Percentiles rank a stretch among this genome's conserved stretches.
These are phyloP conservation scores for Premnoplex brunnescens DNA, from an alignment of 2,797 vertebrate species.

Conservation along the genomic window DNA sequence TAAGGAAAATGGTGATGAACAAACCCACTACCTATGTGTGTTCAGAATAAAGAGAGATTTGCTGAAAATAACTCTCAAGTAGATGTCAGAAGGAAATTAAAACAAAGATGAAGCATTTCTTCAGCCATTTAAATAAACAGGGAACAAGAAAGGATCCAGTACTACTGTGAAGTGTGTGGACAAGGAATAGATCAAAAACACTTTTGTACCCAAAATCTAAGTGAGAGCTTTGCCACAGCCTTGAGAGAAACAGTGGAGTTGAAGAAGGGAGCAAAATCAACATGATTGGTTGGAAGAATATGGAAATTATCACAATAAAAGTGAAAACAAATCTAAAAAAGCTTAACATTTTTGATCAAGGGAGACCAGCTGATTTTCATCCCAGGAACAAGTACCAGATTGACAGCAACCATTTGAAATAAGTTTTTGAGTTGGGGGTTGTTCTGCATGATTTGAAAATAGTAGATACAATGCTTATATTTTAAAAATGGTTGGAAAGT, in stretches of 20 bases:
- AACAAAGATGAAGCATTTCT: background rate
- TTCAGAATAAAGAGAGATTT: background rate
- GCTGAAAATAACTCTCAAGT: background rate
- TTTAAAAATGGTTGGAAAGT: background rate
- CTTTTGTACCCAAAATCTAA: background rate
- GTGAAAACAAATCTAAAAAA: background rate
- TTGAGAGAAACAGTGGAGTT: background rate
- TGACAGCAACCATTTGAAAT: background rate
- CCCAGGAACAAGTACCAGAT: background rate
- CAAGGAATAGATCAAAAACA: background rate
- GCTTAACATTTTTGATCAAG: background rate
- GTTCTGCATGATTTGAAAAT: background rate
- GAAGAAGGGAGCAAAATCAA: background rate
- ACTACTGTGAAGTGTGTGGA: background rate
- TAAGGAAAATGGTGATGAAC: background rate
- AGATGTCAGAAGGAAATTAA: background rate
- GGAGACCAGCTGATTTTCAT: background rate
- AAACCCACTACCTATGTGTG: background rate
- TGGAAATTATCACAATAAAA: background rate
- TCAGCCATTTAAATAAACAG: background rate
- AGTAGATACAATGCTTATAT: background rate
- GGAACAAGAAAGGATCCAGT: background rate
- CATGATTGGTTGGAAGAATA: background rate
- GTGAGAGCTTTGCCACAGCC: background rate
- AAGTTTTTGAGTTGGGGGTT: background rate